A percentile compares a stretch with the other conserved stretches of the same genome.
These are phyloP conservation scores for Prostheceraeus crozeri DNA, from an alignment of 2,888 invertebrate genomes.

Conservation along the genomic window DNA sequence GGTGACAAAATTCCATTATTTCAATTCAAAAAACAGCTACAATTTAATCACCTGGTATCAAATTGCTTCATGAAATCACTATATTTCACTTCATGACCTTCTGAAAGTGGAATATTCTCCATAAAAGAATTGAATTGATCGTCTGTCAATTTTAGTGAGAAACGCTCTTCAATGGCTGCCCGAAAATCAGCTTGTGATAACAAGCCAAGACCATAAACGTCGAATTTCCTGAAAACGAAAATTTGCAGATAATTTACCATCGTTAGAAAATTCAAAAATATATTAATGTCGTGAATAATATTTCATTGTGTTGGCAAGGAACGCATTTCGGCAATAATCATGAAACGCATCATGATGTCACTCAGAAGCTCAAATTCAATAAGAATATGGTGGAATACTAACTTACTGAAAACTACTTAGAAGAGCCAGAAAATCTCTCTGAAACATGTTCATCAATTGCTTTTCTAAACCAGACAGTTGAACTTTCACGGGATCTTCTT, in stretches of 20 bases:
- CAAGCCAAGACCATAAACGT: constrained; percentile 48
- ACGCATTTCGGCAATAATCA: too few species aligned
- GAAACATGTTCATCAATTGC: constrained; percentile 55
- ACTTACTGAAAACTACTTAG: constrained; percentile 54
- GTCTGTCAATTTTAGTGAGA: constrained; percentile 50
- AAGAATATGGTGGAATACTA: too few species aligned
- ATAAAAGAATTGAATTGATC: constrained; percentile 50
- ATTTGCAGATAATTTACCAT: background rate
- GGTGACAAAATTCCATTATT: too few species aligned
- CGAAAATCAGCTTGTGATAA: constrained; percentile 54
- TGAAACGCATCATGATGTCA: too few species aligned
- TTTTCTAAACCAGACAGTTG: too few species aligned
- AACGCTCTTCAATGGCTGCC: constrained; percentile 54
- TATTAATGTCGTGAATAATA: too few species aligned
- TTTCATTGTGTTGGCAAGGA: too few species aligned
- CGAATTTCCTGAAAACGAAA: constrained; percentile 49
- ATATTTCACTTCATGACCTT: constrained; percentile 53
- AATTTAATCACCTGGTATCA: constrained; percentile 56
- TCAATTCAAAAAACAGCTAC: too few species aligned
- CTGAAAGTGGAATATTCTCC: constrained; percentile 51
- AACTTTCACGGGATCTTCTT: too few species aligned
- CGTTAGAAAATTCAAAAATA: too few species aligned
- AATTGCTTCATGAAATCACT: constrained; percentile 55
- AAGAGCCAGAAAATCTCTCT: constrained; percentile 53
- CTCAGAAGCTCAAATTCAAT: too few species aligned